Percentiles rank a stretch among this genome's conserved stretches.
These are phyloP conservation scores for Loris lydekkerianus DNA, from an alignment of 2,797 vertebrate genomes.

Conservation along the genomic window DNA sequence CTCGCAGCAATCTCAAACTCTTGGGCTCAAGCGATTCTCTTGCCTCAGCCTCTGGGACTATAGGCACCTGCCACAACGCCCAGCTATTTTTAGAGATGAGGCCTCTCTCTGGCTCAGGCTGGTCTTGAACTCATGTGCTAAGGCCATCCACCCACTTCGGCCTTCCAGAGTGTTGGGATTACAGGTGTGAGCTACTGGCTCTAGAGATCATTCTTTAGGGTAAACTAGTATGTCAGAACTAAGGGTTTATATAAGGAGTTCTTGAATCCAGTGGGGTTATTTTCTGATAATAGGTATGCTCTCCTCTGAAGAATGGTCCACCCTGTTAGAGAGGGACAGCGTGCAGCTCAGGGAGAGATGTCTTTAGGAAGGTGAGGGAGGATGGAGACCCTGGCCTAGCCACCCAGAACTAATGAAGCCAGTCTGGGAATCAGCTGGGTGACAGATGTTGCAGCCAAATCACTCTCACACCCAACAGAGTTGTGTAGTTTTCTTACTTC, in stretches of 20 bases:
- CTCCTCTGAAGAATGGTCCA: neutral
- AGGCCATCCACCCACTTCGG: too few relatives aligned
- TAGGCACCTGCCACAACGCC: too few relatives aligned
- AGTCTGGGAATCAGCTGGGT: constrained; percentile 35
- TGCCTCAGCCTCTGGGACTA: too few relatives aligned
- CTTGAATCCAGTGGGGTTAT: neutral
- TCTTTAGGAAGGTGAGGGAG: neutral
- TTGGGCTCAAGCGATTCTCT: too few relatives aligned
- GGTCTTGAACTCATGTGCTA: too few relatives aligned
- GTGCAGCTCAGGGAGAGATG: neutral
- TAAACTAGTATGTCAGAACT: neutral
- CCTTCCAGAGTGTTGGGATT: too few relatives aligned
- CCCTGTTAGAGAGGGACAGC: neutral
- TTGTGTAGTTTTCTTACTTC: constrained; percentile 19
- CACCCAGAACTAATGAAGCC: constrained; percentile 59
- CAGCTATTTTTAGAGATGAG: too few relatives aligned
- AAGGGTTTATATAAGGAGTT: neutral
- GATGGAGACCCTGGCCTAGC: neutral
- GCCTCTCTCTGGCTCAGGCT: too few relatives aligned
- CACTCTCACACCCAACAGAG: constrained; percentile 13
- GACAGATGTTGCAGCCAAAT: constrained; percentile 34
- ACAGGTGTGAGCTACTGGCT: too few relatives aligned
- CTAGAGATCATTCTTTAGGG: neutral
- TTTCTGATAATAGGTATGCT: neutral
- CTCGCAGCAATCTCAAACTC: too few relatives aligned